These are phyloP conservation scores for Meganola albula DNA, from an alignment of 2,888 invertebrate genomes.

Conservation along the genomic window DNA sequence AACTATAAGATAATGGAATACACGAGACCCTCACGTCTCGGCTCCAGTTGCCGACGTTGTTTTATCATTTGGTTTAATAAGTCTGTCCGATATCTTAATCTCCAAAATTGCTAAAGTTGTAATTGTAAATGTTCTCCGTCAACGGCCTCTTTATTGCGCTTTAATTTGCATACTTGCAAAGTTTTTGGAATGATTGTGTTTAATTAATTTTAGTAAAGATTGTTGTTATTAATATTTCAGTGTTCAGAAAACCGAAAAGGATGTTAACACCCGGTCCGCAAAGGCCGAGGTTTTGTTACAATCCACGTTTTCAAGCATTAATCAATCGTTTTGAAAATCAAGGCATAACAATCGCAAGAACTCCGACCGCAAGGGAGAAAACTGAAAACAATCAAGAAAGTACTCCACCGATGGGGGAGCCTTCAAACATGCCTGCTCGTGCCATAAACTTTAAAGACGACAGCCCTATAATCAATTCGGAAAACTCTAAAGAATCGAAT, in stretches of 20 bases:
- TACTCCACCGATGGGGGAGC: slow-evolving; percentile 57
- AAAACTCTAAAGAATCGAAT: slow-evolving; percentile 51
- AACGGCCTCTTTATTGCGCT: slow-evolving; percentile 7
- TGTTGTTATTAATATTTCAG: slow-evolving; percentile 36
- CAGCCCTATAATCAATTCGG: slow-evolving; percentile 50
- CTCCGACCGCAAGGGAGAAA: slow-evolving; percentile 48
- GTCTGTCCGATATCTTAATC: slow-evolving; percentile 9
- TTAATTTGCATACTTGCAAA: slow-evolving; percentile 11
- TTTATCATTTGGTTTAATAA: no score
- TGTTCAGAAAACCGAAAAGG: slow-evolving; percentile 65
- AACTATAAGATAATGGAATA: no score
- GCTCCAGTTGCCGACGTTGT: no score
- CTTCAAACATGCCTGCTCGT: slow-evolving; percentile 51
- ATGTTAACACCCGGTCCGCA: slow-evolving; percentile 70
- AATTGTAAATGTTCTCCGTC: slow-evolving; percentile 12
- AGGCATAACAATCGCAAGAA: slow-evolving; percentile 48
- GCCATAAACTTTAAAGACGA: slow-evolving; percentile 71
- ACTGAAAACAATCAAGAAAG: slow-evolving; percentile 35
- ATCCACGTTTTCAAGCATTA: slow-evolving; percentile 68
- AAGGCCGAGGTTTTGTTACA: slow-evolving; percentile 46
- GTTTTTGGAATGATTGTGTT: no score
- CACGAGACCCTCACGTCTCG: no score
- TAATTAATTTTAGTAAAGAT: no score
- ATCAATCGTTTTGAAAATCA: slow-evolving; percentile 65
- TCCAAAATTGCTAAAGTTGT: slow-evolving; percentile 14